Conservation (phyloP, 1,140 invertebrate species). For the Procambarus clarkii region DNA sequence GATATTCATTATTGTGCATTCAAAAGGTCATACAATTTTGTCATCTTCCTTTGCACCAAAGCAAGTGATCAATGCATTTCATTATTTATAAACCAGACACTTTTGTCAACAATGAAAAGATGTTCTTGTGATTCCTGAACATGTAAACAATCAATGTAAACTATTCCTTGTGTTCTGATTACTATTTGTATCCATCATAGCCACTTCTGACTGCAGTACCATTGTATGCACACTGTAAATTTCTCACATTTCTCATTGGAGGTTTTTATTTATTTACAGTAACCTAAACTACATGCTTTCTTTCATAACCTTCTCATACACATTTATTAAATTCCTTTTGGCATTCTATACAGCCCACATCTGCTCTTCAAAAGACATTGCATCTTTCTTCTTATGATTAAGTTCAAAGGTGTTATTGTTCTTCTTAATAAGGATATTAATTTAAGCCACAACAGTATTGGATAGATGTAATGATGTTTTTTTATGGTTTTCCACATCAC, state of each 20-base stretch:
- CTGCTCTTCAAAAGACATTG: not conserved
- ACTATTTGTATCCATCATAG: not conserved
- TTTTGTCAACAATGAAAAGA: not conserved
- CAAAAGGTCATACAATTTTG: not conserved
- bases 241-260: not conserved
- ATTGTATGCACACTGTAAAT: not conserved
- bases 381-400: not conserved
- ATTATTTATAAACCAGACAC: not conserved
- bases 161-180: no score
- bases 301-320: not conserved
- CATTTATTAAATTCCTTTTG: not conserved
- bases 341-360: not conserved
- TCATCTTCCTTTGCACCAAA: not conserved
- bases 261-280: not conserved
- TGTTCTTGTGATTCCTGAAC: no score
- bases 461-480: slow-evolving; percentile 23
- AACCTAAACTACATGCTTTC: not conserved
- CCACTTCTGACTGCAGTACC: not conserved
- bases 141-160: no score
- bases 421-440: slow-evolving; percentile 17
- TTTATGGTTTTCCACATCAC: slow-evolving; percentile 26
- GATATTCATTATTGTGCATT: not conserved
- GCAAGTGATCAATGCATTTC: not conserved
- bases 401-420: not conserved
- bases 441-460: slow-evolving; percentile 45